These are phyloP conservation scores for Noctuana brunneofusca DNA, from an alignment of 2,888 invertebrate species.

Conservation along the genomic window DNA sequence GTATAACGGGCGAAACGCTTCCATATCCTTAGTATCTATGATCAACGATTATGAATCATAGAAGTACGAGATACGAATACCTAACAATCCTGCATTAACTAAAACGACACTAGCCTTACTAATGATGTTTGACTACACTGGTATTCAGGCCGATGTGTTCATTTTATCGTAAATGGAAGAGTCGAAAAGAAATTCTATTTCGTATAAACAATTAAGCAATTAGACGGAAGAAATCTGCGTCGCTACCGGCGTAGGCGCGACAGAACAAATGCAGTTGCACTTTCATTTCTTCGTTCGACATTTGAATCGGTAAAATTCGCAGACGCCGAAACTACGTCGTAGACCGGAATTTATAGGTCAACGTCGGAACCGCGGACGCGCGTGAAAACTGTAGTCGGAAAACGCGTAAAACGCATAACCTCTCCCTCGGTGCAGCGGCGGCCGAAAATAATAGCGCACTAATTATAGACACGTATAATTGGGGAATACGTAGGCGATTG, in stretches of 20 bases:
- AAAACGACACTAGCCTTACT: slow-evolving; percentile 6
- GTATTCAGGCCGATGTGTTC: slow-evolving; percentile 69
- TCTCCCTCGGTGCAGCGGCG: slow-evolving; percentile 56
- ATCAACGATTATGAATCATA: slow-evolving; percentile 22
- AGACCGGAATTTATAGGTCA: slow-evolving; percentile 38
- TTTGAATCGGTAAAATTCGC: slow-evolving; percentile 40
- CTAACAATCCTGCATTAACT: slow-evolving; percentile 28
- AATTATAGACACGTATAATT: slow-evolving; percentile 62
- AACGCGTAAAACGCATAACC: slow-evolving; percentile 57
- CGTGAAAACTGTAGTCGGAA: slow-evolving; percentile 45
- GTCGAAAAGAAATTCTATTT: slow-evolving; percentile 68
- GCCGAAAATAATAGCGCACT: slow-evolving; percentile 68
- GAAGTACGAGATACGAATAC: slow-evolving; percentile 22
- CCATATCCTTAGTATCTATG: slow-evolving; percentile 6
- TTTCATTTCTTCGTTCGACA: slow-evolving; percentile 52
- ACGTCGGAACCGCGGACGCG: slow-evolving; percentile 33
- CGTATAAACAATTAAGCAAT: slow-evolving; percentile 48
- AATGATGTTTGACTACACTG: slow-evolving; percentile 38
- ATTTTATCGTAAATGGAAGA: slow-evolving; percentile 45
- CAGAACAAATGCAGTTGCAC: slow-evolving; percentile 46
- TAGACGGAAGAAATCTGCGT: slow-evolving; percentile 52
- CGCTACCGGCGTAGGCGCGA: slow-evolving; percentile 43
- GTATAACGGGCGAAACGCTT: neutral
- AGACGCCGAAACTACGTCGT: slow-evolving; percentile 37
- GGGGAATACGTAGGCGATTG: slow-evolving; percentile 35